Percentiles rank a stretch among this genome's conserved stretches.
Evolutionary conservation across 2,888 invertebrate genomes (phyloP).

Genomic region (Ormyrus rosae): DNA sequence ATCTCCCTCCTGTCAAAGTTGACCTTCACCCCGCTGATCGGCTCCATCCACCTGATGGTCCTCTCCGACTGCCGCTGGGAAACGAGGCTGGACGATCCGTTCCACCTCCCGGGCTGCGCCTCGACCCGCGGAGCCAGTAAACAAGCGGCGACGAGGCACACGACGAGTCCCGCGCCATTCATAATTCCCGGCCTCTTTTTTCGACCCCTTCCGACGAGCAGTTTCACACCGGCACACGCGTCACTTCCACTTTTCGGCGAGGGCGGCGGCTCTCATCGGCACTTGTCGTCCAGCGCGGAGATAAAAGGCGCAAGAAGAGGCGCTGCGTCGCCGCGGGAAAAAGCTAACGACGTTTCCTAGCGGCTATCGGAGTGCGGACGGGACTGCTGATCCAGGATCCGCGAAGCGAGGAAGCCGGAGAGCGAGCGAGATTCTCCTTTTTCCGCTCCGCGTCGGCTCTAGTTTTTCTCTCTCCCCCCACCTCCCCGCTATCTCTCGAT

Average conservation of each 20-base stretch:
- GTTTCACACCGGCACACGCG: slow-evolving; percentile 1
- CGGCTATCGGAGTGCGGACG: slow-evolving; percentile 17
- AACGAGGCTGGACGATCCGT: no score
- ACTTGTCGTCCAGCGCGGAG: no score
- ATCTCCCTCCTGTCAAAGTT: slow-evolving; percentile 26
- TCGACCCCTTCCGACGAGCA: neutral
- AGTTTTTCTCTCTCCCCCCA: neutral
- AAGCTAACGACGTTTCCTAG: neutral
- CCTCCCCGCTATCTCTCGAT: neutral
- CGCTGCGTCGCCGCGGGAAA: neutral
- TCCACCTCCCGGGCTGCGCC: no score
- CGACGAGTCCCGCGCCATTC: slow-evolving; percentile 26
- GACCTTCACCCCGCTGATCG: slow-evolving; percentile 42
- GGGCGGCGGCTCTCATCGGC: neutral
- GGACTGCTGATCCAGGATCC: slow-evolving; percentile 40
- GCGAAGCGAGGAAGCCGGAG: slow-evolving; percentile 23
- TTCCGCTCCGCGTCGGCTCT: slow-evolving; percentile 19
- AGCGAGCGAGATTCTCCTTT: slow-evolving; percentile 38
- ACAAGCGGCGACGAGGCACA: slow-evolving; percentile 33
- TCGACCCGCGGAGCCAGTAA: no score
- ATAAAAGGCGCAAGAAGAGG: neutral
- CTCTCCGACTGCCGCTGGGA: no score
- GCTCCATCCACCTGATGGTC: slow-evolving; percentile 21
- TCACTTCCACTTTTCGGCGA: slow-evolving; percentile 29
- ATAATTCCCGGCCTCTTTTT: slow-evolving; percentile 25